These are phyloP conservation scores for Eciton burchellii DNA, from an alignment of 1,140 invertebrate species.

Conservation along the genomic window DNA sequence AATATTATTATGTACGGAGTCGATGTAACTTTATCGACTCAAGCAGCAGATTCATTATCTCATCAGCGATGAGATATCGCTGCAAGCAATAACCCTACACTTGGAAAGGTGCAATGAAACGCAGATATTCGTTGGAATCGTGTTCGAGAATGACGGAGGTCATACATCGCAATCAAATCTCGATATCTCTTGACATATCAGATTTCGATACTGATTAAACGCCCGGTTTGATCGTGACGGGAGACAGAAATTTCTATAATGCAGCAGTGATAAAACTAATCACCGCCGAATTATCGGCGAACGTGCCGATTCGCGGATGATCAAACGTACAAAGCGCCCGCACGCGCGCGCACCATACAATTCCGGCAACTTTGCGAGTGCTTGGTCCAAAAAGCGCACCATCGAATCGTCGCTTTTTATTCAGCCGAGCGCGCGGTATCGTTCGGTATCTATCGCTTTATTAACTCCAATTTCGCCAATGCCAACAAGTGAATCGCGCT, in stretches of 20 bases:
- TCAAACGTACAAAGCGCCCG: conserved; percentile 4
- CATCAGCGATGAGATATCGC: background rate
- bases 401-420: background rate
- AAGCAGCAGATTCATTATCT: background rate
- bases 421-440: background rate
- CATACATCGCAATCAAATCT: background rate
- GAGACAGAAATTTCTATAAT: background rate
- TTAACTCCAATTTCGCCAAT: conserved; percentile 45
- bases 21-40: background rate
- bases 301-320: background rate
- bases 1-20: conserved; percentile 19
- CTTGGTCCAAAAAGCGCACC: background rate
- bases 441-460: too few species aligned
- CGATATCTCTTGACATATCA: too few species aligned
- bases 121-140: conserved; percentile 8
- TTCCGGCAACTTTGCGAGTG: background rate
- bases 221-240: background rate
- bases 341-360: too few species aligned
- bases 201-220: background rate
- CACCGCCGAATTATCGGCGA: background rate
- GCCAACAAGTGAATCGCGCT: conserved; percentile 23
- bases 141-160: background rate
- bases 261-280: background rate
- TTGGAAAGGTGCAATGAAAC: conserved; percentile 1
- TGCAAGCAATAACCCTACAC: background rate